A percentile compares a stretch with the other conserved stretches of the same genome.
These are phyloP conservation scores for Plebejus melissa DNA, from an alignment of 2,888 invertebrate genomes.

Conservation along the genomic window DNA sequence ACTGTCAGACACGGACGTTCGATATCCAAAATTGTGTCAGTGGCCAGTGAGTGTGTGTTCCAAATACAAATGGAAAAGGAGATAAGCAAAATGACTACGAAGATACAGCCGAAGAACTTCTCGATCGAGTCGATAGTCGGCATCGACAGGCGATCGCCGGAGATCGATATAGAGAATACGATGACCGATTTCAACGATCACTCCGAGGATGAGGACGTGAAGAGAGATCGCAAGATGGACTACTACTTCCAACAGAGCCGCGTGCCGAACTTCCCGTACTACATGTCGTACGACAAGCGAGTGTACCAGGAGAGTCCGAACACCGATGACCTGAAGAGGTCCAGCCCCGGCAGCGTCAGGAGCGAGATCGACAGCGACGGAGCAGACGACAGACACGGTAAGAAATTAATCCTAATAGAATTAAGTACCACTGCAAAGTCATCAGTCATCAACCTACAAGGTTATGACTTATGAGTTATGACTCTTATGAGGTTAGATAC, in stretches of 20 bases:
- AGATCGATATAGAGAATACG: slow-evolving; percentile 70
- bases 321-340: slow-evolving; percentile 62
- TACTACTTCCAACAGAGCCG: slow-evolving; percentile 70
- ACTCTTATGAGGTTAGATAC: no score
- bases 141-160: slow-evolving; percentile 61
- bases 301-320: slow-evolving; percentile 46
- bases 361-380: slow-evolving; percentile 73
- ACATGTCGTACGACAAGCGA: slow-evolving; percentile 71
- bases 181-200: slow-evolving; percentile 61
- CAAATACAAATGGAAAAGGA: slow-evolving; percentile 61
- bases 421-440: no score
- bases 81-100: slow-evolving; percentile 65
- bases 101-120: slow-evolving; percentile 79
- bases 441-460: no score
- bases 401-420: slow-evolving; percentile 37
- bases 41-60: slow-evolving; percentile 41
- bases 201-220: slow-evolving; percentile 64
- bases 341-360: slow-evolving; percentile 67
- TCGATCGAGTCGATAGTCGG: slow-evolving; percentile 82
- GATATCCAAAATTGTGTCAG: slow-evolving; percentile 40
- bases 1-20: slow-evolving; percentile 41
- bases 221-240: slow-evolving; percentile 64
- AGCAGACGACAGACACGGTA: slow-evolving; percentile 68
- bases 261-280: slow-evolving; percentile 70
- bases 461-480: no score